These are phyloP conservation scores for Pipra filicauda DNA, from an alignment of 2,113 vertebrate genomes.

Conservation along the genomic window DNA sequence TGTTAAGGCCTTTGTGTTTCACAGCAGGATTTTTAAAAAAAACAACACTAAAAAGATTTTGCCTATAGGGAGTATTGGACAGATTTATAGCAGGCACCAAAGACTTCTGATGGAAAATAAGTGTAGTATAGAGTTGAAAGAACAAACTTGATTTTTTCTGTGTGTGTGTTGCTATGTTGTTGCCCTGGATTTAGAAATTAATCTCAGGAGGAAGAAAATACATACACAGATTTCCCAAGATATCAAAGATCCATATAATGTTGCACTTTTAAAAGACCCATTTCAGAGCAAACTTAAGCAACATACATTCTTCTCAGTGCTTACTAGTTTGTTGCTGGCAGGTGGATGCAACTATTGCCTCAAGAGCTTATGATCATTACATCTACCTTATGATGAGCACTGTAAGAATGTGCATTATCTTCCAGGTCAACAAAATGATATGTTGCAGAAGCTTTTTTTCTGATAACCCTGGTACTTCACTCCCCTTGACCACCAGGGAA, in stretches of 20 bases:
- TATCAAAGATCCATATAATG: slow-evolving; percentile 5
- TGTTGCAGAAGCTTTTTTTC: not conserved
- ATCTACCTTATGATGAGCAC: not conserved
- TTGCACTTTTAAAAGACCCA: not conserved
- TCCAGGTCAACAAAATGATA: not conserved
- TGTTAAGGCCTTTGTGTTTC: slow-evolving; percentile 22
- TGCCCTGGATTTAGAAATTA: slow-evolving; percentile 14
- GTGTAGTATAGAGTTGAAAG: not conserved
- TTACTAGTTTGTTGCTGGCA: not conserved
- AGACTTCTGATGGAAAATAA: slow-evolving; percentile 28
- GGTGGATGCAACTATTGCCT: not conserved
- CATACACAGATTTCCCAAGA: slow-evolving; percentile 18
- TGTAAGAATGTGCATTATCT: not conserved
- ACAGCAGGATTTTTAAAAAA: not conserved
- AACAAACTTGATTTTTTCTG: not conserved
- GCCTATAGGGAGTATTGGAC: not conserved
- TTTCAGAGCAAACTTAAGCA: not conserved
- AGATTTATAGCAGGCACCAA: slow-evolving; percentile 44
- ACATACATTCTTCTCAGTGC: not conserved
- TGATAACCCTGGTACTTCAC: not conserved
- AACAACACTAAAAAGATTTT: slow-evolving; percentile 18
- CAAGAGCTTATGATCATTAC: not conserved
- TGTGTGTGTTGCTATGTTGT: not conserved
- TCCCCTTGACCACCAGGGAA: not conserved
- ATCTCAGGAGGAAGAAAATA: not conserved